Base-by-base conservation (phyloP, 2,113 vertebrate species). In the Leiothrix lutea region DNA sequence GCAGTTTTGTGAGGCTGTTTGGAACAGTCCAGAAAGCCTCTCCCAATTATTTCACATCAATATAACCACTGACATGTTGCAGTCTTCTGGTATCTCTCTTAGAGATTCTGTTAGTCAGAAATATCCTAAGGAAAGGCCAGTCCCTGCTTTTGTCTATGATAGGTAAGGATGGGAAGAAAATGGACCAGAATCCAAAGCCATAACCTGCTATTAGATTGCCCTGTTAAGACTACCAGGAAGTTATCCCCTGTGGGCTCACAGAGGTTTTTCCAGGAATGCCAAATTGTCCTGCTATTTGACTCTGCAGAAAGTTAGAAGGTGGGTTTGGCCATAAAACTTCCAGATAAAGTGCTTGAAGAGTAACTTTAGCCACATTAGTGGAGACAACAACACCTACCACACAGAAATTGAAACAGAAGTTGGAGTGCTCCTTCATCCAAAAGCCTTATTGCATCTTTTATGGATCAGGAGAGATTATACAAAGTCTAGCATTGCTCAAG, bases 11-110 rank as follows among this genome's bases (percentile, higher is more conserved):
- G 53, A 1, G 1, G 22, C 29, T 19, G 15, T 18, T 61, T 28
- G 16, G 54, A 61, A 20, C 14, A 38, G 48, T 3, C 23, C 23
- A 54, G 51, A 69, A 50, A 48, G 5, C 10, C 40, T 50, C 45
- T 73, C 45, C 14, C 29, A 28, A 0, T 28, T 45, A 26, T 1
- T 69, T 26, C 22, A 44, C 1, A 0, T 12, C 26, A 42, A 2
- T 42, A 24, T 42, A 40, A 71, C 20, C 26, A 38, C 28, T 24
- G 26, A 4, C 6, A 9, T 2, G 2, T 2, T 50, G 14, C 26
- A 71, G 35, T 18, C 8, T n/a, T 36, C 36, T 1, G 3, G 7
- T 25, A 12, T 9, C 33, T 61, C 60, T 61, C 17, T 31, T 4
- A 9, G 20, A 67, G 54, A 26, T 50, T 62, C 29, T 71, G 26